phyloP scores from a whole-genome alignment of 2,113 vertebrate species.

The Ophiodon elongatus region DNA sequence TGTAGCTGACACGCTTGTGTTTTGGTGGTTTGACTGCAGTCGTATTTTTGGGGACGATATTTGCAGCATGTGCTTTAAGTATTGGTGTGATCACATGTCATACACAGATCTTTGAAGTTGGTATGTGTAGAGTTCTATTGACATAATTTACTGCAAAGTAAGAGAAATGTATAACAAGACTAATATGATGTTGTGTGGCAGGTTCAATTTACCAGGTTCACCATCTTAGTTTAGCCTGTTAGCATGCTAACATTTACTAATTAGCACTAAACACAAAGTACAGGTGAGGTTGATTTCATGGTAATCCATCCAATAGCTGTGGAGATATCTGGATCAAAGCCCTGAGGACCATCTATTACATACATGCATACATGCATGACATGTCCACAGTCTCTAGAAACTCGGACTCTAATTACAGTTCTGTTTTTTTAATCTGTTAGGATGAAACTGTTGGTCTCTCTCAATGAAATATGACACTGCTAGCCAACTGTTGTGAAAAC shows the following conservation, averaged over 20 bases:
- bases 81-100: conserved; percentile 16
- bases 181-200: not conserved
- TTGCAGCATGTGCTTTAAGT: not conserved
- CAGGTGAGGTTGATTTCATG: not conserved
- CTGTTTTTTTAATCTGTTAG: not conserved
- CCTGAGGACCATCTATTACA: not conserved
- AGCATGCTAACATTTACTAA: conserved; percentile 1
- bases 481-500: not conserved
- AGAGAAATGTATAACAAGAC: not conserved
- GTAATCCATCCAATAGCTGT: not conserved
- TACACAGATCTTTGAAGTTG: conserved; percentile 11
- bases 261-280: not conserved
- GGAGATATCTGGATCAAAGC: not conserved
- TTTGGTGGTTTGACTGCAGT: conserved; percentile 25
- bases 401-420: not conserved
- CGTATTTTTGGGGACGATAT: not conserved
- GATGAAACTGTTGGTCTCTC: not conserved
- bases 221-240: not conserved
- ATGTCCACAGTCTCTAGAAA: not conserved
- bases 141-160: conserved; percentile 14
- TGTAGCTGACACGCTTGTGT: conserved; percentile 6
- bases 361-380: not conserved
- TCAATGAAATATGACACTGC: not conserved
- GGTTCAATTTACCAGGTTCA: not conserved
- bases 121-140: conserved; percentile 8